Evolutionary conservation across 64 coral and sea anemone genomes (phyloP).

Genomic region (Pachyseris speciosa): DNA sequence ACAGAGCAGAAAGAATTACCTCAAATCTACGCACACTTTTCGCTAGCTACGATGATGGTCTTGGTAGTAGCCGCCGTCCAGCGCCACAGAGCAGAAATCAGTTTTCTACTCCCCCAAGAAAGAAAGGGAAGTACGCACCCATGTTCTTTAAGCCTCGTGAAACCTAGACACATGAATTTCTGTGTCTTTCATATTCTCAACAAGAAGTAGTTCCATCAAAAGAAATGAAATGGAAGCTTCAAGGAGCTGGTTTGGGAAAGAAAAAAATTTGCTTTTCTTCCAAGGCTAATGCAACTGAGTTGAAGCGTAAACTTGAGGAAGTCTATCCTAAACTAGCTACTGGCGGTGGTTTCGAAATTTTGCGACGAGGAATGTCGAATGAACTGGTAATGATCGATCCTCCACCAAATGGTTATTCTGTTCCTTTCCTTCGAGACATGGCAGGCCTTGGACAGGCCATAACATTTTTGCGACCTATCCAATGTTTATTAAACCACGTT

Average conservation of each 20-base stretch:
- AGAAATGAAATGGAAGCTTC: slow-evolving; percentile 38
- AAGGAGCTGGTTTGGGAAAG: slow-evolving; percentile 38
- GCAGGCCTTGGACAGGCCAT: too few species aligned
- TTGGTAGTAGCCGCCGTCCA: slow-evolving; percentile 25
- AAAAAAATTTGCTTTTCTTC: slow-evolving; percentile 20
- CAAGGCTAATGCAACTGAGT: slow-evolving; percentile 24
- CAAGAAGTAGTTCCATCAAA: slow-evolving; percentile 49
- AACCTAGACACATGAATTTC: slow-evolving; percentile 53
- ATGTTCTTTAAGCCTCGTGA: slow-evolving; percentile 55
- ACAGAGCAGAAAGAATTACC: slow-evolving; percentile 23
- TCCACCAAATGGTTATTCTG: slow-evolving; percentile 23
- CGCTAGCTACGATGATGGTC: neutral
- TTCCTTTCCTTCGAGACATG: too few species aligned
- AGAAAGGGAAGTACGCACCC: slow-evolving; percentile 50
- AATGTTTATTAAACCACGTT: too few species aligned
- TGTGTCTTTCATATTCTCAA: slow-evolving; percentile 34
- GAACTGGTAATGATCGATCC: neutral
- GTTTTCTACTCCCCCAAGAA: slow-evolving; percentile 47
- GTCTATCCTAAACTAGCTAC: slow-evolving; percentile 31
- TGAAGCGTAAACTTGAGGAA: slow-evolving; percentile 35
- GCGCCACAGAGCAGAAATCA: slow-evolving; percentile 52
- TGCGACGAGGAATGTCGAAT: slow-evolving; percentile 11
- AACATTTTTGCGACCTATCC: too few species aligned
- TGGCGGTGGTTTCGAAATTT: slow-evolving; percentile 59
- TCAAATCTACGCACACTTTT: slow-evolving; percentile 35